Base-by-base conservation (phyloP, 2,888 invertebrate species). In the Megastigmus dorsalis region DNA sequence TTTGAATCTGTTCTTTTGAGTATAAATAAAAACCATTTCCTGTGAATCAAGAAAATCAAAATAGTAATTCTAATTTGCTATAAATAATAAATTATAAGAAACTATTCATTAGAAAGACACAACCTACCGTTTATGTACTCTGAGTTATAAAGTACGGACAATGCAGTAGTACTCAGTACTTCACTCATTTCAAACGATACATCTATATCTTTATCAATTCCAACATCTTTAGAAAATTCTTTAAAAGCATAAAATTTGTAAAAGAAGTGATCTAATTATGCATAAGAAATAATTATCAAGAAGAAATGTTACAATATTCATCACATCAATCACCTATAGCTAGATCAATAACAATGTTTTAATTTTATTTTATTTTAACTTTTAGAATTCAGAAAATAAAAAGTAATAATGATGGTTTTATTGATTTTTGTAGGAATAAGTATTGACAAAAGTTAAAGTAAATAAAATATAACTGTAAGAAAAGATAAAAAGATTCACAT, bases 21-120 rank as follows among this genome's bases (percentile, higher is more conserved):
- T 92, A 95, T 0, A 95, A 90, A 87, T 93, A 95, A 88, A 93
- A 95, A 7, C 95, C 95, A 87, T 94, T 93, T 1, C 91, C 93
- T 93, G 62, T 4, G 59, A 74, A 75, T 28, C 3, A 79, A 84
- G 78, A 62, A 71, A 68, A 52, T 33, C 3, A 7, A 13, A 60
- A 60, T 41, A 45, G 6, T 7, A 28, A 33, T 57, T 57, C 28
- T 45, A 55, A 26, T 18, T 48, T 2, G 57, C 7, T 30, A 15
- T 9, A 36, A 20, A n/a, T 28, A 33, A 45, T 15, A 3, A 18
- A 28, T 13, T 23, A 10, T 36, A 43, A n/a, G n/a, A n/a, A 36
- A 45, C n/a, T 52, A 57, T 57, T 72, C 59, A 4, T 45, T 68
- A n/a, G 18, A 9, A 52, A 15, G 60, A 9, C 33, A 52, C 15